Evolutionary conservation across 2,797 vertebrate species (phyloP), one percentile per base, ranked within the genome.

Genomic region (Acanthornis magna): DNA sequence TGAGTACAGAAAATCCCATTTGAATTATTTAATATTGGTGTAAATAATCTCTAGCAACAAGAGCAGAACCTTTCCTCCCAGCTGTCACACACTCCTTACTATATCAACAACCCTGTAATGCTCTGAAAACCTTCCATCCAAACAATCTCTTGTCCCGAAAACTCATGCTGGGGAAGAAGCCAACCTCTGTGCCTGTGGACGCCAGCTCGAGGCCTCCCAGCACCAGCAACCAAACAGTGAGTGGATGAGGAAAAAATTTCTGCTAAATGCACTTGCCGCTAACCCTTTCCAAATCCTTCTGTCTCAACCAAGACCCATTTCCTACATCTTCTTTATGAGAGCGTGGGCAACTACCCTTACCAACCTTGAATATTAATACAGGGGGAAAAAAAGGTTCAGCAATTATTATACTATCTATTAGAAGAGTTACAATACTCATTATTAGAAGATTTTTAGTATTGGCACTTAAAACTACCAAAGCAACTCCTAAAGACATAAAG

Each of bases 1-100:
- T 0, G 0, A 93, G 85, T 57, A 94, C 93, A 95, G 88, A 95
- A 95, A 96, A 95, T 91, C 92, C 83, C 74, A 77, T 82, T 90
- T 95, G 85, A 96, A 93, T 96, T 96, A 96, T 94, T 96, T 96
- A 96, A 96, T 95, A 87, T 71, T 58, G 73, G 77, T 95, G 94
- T 90, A 96, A 96, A 96, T 91, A 95, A 93, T 95, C 93, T 93
- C 83, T 10, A 80, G 74, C 89, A 93, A 96, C 83, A 87, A 74
- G 93, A 86, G 58, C 71, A 53, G 62, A 93, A 87, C 66, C 85
- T 86, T 83, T 94, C 85, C 82, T 86, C 63, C 42, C 88, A 94
- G 94, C 94, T 96, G 93, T 85, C 74, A 87, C 77, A 90, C 63
- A 51, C 76, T 65, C 80, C 54, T 91, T 88, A 86, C 91, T 95